Percentiles rank a stretch among this genome's conserved stretches.
Evolutionary conservation across 2,797 vertebrate genomes (phyloP).

Genomic region (Chrosomus eos): DNA sequence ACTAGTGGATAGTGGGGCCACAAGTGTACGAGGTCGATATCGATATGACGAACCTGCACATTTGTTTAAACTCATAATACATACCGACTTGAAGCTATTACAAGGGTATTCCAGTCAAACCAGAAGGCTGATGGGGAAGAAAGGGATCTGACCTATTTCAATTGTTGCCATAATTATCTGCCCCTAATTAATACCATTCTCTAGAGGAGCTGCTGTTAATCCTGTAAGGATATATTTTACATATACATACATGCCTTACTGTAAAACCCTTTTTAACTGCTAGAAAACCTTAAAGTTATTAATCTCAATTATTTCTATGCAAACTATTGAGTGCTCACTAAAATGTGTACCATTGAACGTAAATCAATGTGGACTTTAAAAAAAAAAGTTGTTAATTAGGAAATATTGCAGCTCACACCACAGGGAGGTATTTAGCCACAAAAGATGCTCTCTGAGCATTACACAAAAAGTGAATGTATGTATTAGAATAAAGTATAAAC

Average conservation of each 20-base stretch:
- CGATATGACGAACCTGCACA: not conserved
- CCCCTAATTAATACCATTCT: slow-evolving; percentile 54
- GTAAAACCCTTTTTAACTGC: not conserved
- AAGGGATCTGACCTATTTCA: slow-evolving; percentile 60
- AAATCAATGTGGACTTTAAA: not conserved
- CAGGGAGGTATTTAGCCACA: not conserved
- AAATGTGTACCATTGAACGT: not conserved
- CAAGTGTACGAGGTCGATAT: slow-evolving; percentile 17
- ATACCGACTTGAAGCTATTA: not conserved
- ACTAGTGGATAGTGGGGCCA: not conserved
- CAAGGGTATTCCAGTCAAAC: not conserved
- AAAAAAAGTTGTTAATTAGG: not conserved
- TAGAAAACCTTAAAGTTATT: not conserved
- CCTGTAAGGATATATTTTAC: slow-evolving; percentile 21
- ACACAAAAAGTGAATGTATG: not conserved
- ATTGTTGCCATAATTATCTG: slow-evolving; percentile 61
- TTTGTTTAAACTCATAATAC: not conserved
- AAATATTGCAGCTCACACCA: not conserved
- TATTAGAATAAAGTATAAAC: not conserved
- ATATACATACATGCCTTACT: slow-evolving; percentile 33
- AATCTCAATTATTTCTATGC: not conserved
- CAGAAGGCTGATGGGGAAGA: not conserved
- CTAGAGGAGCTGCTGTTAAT: slow-evolving; percentile 23
- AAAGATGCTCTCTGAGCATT: not conserved
- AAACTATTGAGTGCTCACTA: not conserved